Base-by-base conservation (phyloP, 1,140 invertebrate species). In the Trypoxylus dichotomus region DNA sequence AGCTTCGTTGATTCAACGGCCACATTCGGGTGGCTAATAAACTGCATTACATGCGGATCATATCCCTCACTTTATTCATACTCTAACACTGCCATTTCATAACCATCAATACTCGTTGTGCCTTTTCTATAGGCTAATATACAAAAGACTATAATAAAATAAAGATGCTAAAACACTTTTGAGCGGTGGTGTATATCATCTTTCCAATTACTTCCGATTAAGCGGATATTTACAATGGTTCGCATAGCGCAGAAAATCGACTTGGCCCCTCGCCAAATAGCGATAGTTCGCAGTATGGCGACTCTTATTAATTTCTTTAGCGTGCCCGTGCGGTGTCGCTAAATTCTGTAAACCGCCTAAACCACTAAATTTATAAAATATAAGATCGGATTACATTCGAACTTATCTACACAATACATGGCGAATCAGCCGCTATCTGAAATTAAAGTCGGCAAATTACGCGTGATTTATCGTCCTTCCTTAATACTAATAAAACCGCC, bases 381-480 rank as follows among this genome's bases (percentile, higher is more conserved):
- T 68, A 68, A 68, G 60, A 68, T 68, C 60, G 60, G 60, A 68
- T 68, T 68, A 68, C 7, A 68, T 10, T 24, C 7, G 60, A 68
- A 68, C 60, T 68, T 68, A 68, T 68, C 60, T 68, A 27, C 60
- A 29, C 60, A 29, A 68, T 68, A 68, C 60, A 68, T 37, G 24
- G 11, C 21, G 60, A 29, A 68, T 68, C 60, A 24, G 24, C 60
- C 60, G 60, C 27, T 68, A 68, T 68, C 60, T 68, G 21, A 68
- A 68, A 68, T 68, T 68, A 68, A 68, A 68, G 60, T 68, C 60
- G 25, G 60, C 60, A 68, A 68, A 68, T 68, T 68, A 27, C 60
- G 60, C 60, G 60, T 68, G 60, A 68, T 68, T 68, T 68, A 68
- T 68, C 13, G 27, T 24, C 7, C 47, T n/a, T 2, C 24, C 3